Evolutionary conservation across 2,113 vertebrate genomes (phyloP).

Genomic region (Platichthys stellatus): DNA sequence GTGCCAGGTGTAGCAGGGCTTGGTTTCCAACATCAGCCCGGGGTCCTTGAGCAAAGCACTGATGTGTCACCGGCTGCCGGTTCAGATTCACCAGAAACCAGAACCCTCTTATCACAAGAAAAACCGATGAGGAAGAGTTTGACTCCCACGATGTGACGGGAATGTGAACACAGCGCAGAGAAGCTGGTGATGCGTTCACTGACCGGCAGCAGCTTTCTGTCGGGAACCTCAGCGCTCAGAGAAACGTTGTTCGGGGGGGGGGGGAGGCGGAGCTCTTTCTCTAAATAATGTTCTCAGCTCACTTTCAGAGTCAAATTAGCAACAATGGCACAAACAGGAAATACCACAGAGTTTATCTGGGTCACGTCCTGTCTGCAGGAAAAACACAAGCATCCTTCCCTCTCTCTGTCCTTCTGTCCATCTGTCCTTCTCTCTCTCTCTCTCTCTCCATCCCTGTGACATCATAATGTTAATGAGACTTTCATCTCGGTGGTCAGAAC

Average conservation of each 20-base stretch:
- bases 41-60: too few species aligned
- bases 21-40: too few species aligned
- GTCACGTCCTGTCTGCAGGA: constrained; percentile 55
- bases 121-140: too few species aligned
- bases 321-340: constrained; percentile 63
- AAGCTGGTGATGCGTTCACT: constrained; percentile 1
- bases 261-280: not conserved
- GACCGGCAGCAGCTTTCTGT: not conserved
- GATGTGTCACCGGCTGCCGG: too few species aligned
- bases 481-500: too few species aligned
- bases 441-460: not conserved
- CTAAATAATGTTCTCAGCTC: not conserved
- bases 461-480: not conserved
- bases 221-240: not conserved
- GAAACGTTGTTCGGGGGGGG: too few species aligned
- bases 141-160: not conserved
- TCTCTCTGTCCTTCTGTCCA: not conserved
- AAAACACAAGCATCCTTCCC: constrained; percentile 29
- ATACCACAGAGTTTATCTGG: constrained; percentile 49
- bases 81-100: too few species aligned
- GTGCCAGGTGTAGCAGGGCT: too few species aligned
- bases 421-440: not conserved
- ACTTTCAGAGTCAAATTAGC: not conserved
- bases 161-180: not conserved
- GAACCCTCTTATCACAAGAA: too few species aligned